These are phyloP conservation scores for Pycnomerus fuliginosus DNA, from an alignment of 2,888 invertebrate genomes.

Conservation along the genomic window DNA sequence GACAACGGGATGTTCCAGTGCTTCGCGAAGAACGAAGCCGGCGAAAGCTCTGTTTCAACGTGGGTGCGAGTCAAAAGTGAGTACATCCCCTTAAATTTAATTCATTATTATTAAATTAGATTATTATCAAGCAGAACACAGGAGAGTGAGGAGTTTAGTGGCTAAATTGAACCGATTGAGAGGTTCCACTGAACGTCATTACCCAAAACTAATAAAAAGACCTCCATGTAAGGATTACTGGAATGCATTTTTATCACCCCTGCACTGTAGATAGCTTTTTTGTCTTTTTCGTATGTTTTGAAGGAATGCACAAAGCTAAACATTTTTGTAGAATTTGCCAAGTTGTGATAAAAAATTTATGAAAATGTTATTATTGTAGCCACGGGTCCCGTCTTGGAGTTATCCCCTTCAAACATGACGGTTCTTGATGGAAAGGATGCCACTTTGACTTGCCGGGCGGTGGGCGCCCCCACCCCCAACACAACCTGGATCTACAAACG, in stretches of 20 bases:
- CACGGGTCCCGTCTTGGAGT: conserved; percentile 83
- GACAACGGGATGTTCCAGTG: conserved; percentile 97
- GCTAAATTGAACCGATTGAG: conserved; percentile 48
- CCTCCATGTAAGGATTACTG: conserved; percentile 47
- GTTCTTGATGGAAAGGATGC: conserved; percentile 93
- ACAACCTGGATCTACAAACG: conserved; percentile 91
- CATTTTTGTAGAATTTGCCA: too few relatives aligned
- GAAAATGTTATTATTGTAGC: conserved; percentile 66
- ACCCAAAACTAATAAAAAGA: conserved; percentile 52
- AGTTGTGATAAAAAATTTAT: too few relatives aligned
- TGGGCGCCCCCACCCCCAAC: conserved; percentile 88
- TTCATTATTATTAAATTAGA: conserved; percentile 4
- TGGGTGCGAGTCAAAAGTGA: conserved; percentile 96
- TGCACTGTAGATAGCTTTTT: too few relatives aligned
- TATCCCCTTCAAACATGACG: conserved; percentile 81
- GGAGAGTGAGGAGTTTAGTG: conserved; percentile 42
- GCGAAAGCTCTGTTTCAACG: conserved; percentile 84
- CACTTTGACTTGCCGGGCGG: conserved; percentile 81
- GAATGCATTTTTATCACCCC: conserved; percentile 15
- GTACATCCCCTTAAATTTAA: too few relatives aligned
- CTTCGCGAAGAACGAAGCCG: conserved; percentile 86
- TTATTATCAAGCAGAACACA: conserved; percentile 24
- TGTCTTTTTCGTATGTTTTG: too few relatives aligned
- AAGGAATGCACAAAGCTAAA: too few relatives aligned
- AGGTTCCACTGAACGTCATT: conserved; percentile 47